These are phyloP conservation scores for Penaeus vannamei DNA, from an alignment of 1,140 invertebrate genomes.

Conservation along the genomic window DNA sequence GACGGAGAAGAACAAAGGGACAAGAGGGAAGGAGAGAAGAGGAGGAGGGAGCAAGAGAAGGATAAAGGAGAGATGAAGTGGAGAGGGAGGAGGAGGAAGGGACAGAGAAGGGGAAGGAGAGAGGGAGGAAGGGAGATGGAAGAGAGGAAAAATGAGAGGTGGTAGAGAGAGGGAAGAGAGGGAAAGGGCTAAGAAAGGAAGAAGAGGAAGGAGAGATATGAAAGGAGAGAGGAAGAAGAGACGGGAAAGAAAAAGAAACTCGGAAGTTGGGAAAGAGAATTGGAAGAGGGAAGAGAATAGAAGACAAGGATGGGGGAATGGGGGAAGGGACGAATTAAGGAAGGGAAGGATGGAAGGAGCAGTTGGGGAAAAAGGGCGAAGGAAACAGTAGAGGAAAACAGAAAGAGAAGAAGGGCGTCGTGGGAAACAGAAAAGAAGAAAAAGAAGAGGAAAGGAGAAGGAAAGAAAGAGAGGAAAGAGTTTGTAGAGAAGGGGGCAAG, in stretches of 20 bases:
- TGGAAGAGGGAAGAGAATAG: too few species aligned
- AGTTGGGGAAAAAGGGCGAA: too few species aligned
- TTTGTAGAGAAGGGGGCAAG: too few species aligned
- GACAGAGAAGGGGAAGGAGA: background rate
- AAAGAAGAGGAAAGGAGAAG: too few species aligned
- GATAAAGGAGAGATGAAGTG: background rate
- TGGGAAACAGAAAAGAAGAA: too few species aligned
- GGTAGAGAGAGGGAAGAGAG: background rate
- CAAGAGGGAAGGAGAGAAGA: background rate
- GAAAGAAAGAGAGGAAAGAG: too few species aligned
- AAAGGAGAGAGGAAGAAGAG: background rate
- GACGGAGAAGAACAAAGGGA: too few species aligned
- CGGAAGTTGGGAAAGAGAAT: background rate
- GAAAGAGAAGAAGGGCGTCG: too few species aligned
- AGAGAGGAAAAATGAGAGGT: background rate
- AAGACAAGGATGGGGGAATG: too few species aligned
- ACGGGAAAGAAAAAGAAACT: background rate
- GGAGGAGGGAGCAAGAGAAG: background rate
- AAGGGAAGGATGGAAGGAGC: too few species aligned
- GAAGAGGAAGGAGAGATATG: background rate
- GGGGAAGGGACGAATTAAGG: too few species aligned
- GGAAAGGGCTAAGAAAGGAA: background rate
- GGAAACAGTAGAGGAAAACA: too few species aligned
- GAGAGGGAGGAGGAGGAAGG: background rate
- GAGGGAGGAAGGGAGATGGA: background rate